Base-by-base conservation (phyloP, 2,888 invertebrate species). In the Stomorhina lunata region DNA sequence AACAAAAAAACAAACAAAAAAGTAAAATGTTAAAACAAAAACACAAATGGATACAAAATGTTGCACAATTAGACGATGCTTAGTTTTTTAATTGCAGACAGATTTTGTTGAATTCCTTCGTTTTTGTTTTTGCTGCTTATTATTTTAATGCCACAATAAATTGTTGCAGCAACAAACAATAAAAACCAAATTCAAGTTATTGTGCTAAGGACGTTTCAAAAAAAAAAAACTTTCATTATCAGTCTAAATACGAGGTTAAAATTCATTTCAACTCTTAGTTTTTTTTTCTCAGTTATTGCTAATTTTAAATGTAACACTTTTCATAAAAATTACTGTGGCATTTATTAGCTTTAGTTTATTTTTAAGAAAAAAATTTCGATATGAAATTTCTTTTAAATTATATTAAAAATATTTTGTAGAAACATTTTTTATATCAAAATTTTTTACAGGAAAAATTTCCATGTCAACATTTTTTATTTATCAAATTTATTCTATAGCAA, bases 21-120 rank as follows among this genome's bases (percentile, higher is more conserved):
- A n/a, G n/a, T n/a, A n/a, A n/a, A n/a, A n/a, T n/a, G n/a, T n/a
- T n/a, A n/a, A n/a, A n/a, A n/a, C n/a, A n/a, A n/a, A n/a, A n/a
- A n/a, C n/a, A n/a, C n/a, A n/a, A 53, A 59, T 34, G 4, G 6
- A 53, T 37, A 40, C 76, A 48, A 76, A 75, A 77, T 77, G 72
- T 80, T 80, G 66, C 72, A 80, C 79, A 80, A 80, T 80, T 80
- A 80, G 79, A 80, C 66, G 79, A 32, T 61, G 66, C 63, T 68
- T 72, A n/a, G 48, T 73, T 72, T 80, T 78, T 80, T 80, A 73
- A 73, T 80, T 80, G 79, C 66, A 80, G 59, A 73, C 59, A 72
- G 37, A 66, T 80, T 79, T 79, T 72, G 29, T 65, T 65, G 4
- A 27, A 9, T 20, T 29, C 22, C 50, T 45, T 34, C 32, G 32